A percentile compares a stretch with the other conserved stretches of the same genome.
These are phyloP conservation scores for Dione vanillae DNA, from an alignment of 2,888 invertebrate genomes.

Conservation along the genomic window DNA sequence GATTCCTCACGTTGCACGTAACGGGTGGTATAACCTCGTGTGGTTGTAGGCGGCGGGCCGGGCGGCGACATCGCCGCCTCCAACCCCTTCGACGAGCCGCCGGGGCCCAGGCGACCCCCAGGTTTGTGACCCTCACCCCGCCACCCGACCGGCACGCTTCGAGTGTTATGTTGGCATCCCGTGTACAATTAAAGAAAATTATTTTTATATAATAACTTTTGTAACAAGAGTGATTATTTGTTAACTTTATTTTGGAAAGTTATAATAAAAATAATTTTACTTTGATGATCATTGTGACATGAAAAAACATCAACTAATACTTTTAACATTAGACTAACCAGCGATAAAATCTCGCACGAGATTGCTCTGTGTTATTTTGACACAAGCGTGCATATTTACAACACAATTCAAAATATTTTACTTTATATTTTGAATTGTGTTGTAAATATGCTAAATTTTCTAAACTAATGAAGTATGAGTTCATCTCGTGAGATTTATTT, in stretches of 20 bases:
- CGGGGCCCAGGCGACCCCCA: conserved; percentile 82
- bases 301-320: background rate
- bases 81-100: conserved; percentile 93
- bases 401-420: too few species aligned
- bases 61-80: conserved; percentile 91
- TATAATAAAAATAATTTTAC: conserved; percentile 8
- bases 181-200: conserved; percentile 20
- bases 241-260: background rate
- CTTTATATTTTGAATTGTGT: background rate
- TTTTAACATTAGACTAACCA: conserved; percentile 15
- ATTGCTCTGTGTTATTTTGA: background rate
- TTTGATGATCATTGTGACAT: conserved; percentile 1
- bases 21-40: conserved; percentile 54
- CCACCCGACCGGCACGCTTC: conserved; percentile 34
- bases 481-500: conserved; percentile 10
- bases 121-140: conserved; percentile 69
- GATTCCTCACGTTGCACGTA: conserved; percentile 43
- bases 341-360: background rate
- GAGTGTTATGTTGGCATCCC: background rate
- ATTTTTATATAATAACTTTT: background rate
- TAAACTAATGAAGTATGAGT: conserved; percentile 3
- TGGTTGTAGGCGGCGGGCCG: conserved; percentile 81
- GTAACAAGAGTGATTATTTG: background rate
- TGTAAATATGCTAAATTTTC: background rate
- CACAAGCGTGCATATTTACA: background rate